Base-by-base conservation (phyloP, 2,113 vertebrate species). In the Salminus brasiliensis region DNA sequence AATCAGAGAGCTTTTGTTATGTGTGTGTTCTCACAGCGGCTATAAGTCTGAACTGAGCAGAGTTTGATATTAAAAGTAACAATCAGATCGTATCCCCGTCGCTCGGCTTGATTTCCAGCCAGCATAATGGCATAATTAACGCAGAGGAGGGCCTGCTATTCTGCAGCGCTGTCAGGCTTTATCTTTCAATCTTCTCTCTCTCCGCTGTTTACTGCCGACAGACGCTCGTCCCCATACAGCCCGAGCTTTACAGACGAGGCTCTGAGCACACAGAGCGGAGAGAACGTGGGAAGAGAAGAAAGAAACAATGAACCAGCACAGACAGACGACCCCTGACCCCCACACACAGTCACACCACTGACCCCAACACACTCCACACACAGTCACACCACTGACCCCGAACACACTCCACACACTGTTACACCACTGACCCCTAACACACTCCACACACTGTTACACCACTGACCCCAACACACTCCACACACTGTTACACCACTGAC, bases 151-250 rank as follows among this genome's bases (percentile, higher is more conserved):
- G n/a, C 43, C 72, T 34, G 41, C 39, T 45, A 15, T 74, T 62
- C 72, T 62, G 59, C 57, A 45, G 25, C 30, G 41, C 41, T 47
- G 72, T 62, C 72, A 74, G 55, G 18, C 12, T 74, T 74, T 74
- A 74, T 74, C 25, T 63, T 74, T 63, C 41, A 8, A 32, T 74
- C 57, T 32, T 63, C 72, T 74, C 72, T 74, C 57, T 45, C 36
- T 30, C 52, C 15, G 2, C n/a, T 25, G 27, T 32, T 3, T 70
- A 16, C 32, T 10, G 21, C 30, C n/a, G n/a, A n/a, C n/a, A n/a
- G n/a, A n/a, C n/a, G n/a, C n/a, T n/a, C 27, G 25, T 57, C 21
- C 55, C 25, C 15, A 30, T 8, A 39, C 36, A 45, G 16, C 21
- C 57, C 45, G 55, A 62, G 53, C 34, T 62, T 18, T 41, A 41